Base-by-base conservation (phyloP, 2,113 vertebrate genomes). In the human region DNA sequence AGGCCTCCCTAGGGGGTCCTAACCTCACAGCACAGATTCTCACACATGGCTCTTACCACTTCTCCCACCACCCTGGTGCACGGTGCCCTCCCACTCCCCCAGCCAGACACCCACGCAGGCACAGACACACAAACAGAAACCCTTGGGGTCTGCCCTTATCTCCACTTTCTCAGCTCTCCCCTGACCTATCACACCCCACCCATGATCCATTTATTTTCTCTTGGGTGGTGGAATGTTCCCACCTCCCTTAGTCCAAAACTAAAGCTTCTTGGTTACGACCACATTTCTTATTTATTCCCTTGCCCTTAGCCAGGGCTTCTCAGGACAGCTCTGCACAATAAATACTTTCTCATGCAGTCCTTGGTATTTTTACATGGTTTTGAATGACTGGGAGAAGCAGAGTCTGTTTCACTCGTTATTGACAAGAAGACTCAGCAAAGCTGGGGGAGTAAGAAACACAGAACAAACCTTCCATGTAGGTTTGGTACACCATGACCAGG, bases 401-500 rank as follows among this genome's bases (percentile, higher is more conserved):
- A 38, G 18, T 70, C n/a, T 40, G 17, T 6, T 4, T 1, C 70
- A 27, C 14, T 61, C 22, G 0, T 83, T 35, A 61, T 6, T 32
- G 45, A 48, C 45, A 64, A 23, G 45, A 57, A 80, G 78, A 43
- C 27, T 14, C 61, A 64, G 38, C 10, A 70, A 92, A 45, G 20
- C 38, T 17, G 3, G 38, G 25, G 45, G 52, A 92, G 22, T 16
- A 27, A 92, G 45, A 43, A 73, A 48, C 5, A 18, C 35, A 35
- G n/a, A 61, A 12, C 6, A 32, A 61, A 27, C 2, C 17, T 23
- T 30, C 48, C 5, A 0, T 7, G 8, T 6, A 8, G 11, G 12
- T n/a, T 89, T 43, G 64, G 35, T 57, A 27, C 52, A 40, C 48
- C 43, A 50, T 57, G 61, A 68, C 68, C n/a, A 30, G 32, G 48